Evolutionary conservation across 2,888 invertebrate genomes (phyloP), one percentile per base, ranked within the genome.

Genomic region (Aricia artaxerxes): DNA sequence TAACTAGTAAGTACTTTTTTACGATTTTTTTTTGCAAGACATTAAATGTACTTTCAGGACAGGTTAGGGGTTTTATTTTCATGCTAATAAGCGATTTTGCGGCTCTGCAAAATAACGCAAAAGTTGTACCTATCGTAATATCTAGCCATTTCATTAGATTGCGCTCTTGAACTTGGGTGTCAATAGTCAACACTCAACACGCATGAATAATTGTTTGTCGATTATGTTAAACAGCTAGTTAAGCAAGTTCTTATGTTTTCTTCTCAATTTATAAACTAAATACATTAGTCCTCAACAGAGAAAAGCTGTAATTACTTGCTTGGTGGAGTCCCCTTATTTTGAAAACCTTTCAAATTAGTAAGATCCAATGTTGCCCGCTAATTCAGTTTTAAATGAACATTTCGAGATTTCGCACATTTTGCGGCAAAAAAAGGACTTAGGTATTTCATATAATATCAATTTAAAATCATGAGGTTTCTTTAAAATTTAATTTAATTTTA

Each of bases 151-250:
- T 24, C n/a, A 11, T 31, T 1, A 31, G 31, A 64, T 69, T 38
- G 1, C 35, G 69, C 13, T 69, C 35, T 69, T 69, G 69, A 69
- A 69, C 69, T 69, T 16, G 38, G 35, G 24, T 24, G 24, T 24
- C 24, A 24, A 24, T 24, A 38, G 38, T 35, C 35, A 69, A 16
- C 16, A 38, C 35, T 35, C 35, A 69, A 16, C 16, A 38, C 35
- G 4, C 4, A 69, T 35, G 69, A 69, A 69, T 69, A 69, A 69
- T 69, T 64, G 64, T 31, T 64, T 64, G 31, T 35, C 64, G 64
- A 4, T 64, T 69, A 69, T 69, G 69, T 38, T 35, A 69, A 69
- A 69, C 16, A 69, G 69, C 35, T 4, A 31, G 61, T 7, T 24
- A 53, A 2, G 57, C 11, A 4, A 16, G 57, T n/a, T n/a, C 11